Percentiles rank a stretch among this genome's conserved stretches.
These are phyloP conservation scores for Lapara coniferarum DNA, from an alignment of 2,888 invertebrate genomes.

Conservation along the genomic window DNA sequence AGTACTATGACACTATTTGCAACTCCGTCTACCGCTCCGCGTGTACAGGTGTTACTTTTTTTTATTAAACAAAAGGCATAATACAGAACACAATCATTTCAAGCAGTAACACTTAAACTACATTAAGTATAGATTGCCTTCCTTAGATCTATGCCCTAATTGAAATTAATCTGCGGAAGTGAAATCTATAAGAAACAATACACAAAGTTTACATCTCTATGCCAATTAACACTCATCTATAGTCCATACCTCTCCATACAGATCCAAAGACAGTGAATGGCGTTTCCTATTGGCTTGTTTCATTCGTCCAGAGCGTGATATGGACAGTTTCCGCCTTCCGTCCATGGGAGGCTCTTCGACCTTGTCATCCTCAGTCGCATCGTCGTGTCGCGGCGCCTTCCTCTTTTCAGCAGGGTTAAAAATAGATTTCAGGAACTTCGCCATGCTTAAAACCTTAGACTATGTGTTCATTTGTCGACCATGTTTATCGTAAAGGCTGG, in stretches of 20 bases:
- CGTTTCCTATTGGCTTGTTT: conserved; percentile 82
- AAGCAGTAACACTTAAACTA: too few relatives aligned
- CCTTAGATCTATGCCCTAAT: too few relatives aligned
- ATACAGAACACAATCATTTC: too few relatives aligned
- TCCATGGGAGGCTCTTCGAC: conserved; percentile 55
- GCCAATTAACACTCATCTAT: too few relatives aligned
- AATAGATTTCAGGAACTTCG: conserved; percentile 73
- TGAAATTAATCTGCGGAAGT: too few relatives aligned
- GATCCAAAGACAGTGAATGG: conserved; percentile 76
- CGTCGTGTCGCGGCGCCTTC: conserved; percentile 46
- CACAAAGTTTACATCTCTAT: too few relatives aligned
- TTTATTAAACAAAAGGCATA: too few relatives aligned
- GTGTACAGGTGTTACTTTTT: too few relatives aligned
- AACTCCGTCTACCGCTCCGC: neutral
- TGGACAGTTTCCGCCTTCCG: conserved; percentile 75
- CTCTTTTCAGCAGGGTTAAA: conserved; percentile 64
- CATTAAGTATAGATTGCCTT: too few relatives aligned
- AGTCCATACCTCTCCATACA: conserved; percentile 77
- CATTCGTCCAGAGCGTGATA: conserved; percentile 84
- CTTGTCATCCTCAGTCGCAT: conserved; percentile 55
- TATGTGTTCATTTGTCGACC: conserved; percentile 3
- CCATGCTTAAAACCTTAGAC: conserved; percentile 54
- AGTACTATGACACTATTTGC: too few relatives aligned
- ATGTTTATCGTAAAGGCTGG: neutral
- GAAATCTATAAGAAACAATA: too few relatives aligned